These are phyloP conservation scores for Haliaeetus vocifer DNA, from an alignment of 2,797 vertebrate genomes.

Conservation along the genomic window DNA sequence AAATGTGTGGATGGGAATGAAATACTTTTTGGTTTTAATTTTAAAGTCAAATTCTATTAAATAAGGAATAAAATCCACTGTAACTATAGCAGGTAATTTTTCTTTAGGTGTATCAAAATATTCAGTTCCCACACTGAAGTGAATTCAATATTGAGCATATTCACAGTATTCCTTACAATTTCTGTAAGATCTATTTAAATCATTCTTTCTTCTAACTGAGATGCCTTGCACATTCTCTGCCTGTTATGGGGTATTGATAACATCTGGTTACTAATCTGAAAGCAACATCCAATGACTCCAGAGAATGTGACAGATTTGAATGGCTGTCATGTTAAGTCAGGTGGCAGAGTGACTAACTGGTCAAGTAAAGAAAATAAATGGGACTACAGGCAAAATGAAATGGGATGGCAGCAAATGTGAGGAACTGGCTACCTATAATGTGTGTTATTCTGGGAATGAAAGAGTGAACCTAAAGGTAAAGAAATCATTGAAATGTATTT, in stretches of 20 bases:
- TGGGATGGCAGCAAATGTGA: background rate
- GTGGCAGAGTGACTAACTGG: background rate
- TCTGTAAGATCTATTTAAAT: background rate
- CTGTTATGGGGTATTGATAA: background rate
- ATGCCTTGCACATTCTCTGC: background rate
- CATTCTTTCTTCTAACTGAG: background rate
- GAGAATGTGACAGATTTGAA: background rate
- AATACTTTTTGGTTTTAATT: conserved; percentile 17
- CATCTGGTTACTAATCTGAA: conserved; percentile 7
- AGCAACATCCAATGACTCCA: background rate
- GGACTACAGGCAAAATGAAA: background rate
- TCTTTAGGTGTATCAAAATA: background rate
- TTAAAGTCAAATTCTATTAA: conserved; percentile 40
- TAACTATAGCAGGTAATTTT: conserved; percentile 6
- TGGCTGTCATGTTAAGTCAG: background rate
- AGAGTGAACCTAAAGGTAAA: background rate
- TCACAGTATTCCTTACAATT: background rate
- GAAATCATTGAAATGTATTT: background rate
- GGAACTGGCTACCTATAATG: background rate
- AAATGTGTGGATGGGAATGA: background rate
- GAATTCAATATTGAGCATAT: background rate
- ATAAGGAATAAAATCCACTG: conserved; percentile 12
- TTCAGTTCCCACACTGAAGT: background rate
- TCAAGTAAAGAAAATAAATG: background rate
- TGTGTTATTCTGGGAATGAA: background rate